Evolutionary conservation across 2,888 invertebrate species (phyloP), one percentile per base, ranked within the genome.

Genomic region (Trypoxylon attenuatum): DNA sequence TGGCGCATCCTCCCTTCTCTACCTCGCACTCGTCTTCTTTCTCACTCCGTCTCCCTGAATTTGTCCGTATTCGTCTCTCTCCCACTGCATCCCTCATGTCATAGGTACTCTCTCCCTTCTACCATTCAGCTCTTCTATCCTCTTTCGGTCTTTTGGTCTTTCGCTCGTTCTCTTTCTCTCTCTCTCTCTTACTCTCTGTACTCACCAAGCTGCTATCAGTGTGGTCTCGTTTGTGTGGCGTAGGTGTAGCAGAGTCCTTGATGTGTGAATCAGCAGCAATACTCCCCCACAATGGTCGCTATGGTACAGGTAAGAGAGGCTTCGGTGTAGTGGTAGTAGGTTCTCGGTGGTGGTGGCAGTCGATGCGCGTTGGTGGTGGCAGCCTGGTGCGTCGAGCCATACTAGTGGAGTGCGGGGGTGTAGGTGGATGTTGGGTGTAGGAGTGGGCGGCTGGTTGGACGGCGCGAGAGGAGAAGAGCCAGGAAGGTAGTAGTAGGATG

Each of bases 401-500:
- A 43, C 58, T 38, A 55, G 68, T 47, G 58, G 13, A 64, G 67
- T 64, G 71, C 61, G 71, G 70, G 65, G 65, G 67, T 71, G 76
- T 72, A 59, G 64, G 67, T 71, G 63, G 69, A 61, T 73, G 76
- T 73, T 71, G 68, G 74, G 61, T 63, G 41, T 60, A 70, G 56
- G 15, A 53, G 41, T 63, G 65, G 56, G 64, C 53, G 64, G 56
- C 33, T 49, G 41, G 45, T 46, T 23, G 43, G 50, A 27, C 38
- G 33, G 18, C 18, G 25, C 29, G 18, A 25, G 45, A 18, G 54
- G 60, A 59, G 67, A 25, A 57, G 60, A 68, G 49, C 60, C 57
- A 59, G 71, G 56, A 53, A 41, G 72, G 72, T 49, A 70, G 68
- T 70, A 55, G 69, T 59, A 76, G 76, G 71, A 67, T 69, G 73